Evolutionary conservation across 2,888 invertebrate genomes (phyloP).

Genomic region (Noctua janthe): DNA sequence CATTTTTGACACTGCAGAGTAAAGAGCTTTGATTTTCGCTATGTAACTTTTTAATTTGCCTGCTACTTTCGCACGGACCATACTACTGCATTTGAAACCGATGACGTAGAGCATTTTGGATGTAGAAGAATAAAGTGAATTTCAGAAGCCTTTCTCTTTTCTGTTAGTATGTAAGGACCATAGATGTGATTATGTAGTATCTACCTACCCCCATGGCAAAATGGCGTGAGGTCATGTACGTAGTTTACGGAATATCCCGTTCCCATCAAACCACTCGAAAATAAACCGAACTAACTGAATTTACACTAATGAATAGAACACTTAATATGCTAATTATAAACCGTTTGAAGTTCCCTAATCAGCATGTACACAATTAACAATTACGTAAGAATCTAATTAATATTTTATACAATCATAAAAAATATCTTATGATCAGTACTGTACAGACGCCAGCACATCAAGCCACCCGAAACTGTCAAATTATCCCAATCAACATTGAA

Average conservation of each 20-base stretch:
- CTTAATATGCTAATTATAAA: slow-evolving; percentile 46
- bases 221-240: background rate
- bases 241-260: background rate
- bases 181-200: background rate
- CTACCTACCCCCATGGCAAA: background rate
- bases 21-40: background rate
- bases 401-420: slow-evolving; percentile 42
- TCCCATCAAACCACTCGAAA: background rate
- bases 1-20: background rate
- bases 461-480: too few relatives aligned
- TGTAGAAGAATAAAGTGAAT: background rate
- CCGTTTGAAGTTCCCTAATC: slow-evolving; percentile 35
- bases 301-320: slow-evolving; percentile 17
- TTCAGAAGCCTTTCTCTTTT: background rate
- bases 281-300: slow-evolving; percentile 19
- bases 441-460: too few relatives aligned
- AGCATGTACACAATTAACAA: slow-evolving; percentile 46
- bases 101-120: background rate
- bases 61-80: too few relatives aligned
- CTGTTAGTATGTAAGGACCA: background rate
- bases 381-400: slow-evolving; percentile 44
- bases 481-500: too few relatives aligned
- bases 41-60: background rate
- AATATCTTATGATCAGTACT: slow-evolving; percentile 23
- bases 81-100: background rate